Conservation (phyloP, 1,140 invertebrate species). For the Drosophila leontia region DNA sequence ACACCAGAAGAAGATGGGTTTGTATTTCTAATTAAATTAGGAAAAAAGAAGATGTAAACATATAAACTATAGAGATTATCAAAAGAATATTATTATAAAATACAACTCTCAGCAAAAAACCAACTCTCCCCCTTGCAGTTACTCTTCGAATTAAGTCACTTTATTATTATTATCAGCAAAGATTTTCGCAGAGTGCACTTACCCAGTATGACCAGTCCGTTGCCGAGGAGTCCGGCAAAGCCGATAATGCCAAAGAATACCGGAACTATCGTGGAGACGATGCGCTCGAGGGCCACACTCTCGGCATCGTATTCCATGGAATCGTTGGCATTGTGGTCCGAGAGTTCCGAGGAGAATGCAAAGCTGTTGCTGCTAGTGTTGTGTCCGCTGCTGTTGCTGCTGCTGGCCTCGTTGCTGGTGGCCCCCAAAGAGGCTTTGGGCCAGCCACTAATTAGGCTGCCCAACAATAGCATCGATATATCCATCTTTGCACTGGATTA, state of each 20-base stretch:
- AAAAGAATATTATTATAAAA: too few relatives aligned
- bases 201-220: conserved; percentile 92
- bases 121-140: too few relatives aligned
- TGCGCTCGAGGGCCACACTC: conserved; percentile 34
- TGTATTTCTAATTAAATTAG: too few relatives aligned
- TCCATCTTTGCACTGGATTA: conserved; percentile 45
- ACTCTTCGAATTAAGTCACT: background rate
- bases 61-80: too few relatives aligned
- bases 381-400: background rate
- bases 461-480: conserved; percentile 21
- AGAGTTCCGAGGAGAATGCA: conserved; percentile 9
- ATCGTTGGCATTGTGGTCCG: conserved; percentile 33
- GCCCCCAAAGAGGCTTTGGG: conserved; percentile 24
- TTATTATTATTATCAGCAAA: too few relatives aligned
- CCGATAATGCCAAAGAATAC: conserved; percentile 84
- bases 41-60: too few relatives aligned
- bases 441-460: conserved; percentile 35
- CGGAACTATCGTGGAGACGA: conserved; percentile 42
- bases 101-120: too few relatives aligned
- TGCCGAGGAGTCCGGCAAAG: conserved; percentile 94
- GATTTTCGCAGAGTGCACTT: conserved; percentile 33
- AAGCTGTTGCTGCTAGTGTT: conserved; percentile 22
- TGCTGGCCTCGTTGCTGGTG: conserved; percentile 9
- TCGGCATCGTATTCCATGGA: conserved; percentile 42
- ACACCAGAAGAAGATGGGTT: background rate